Percentiles rank a stretch among this genome's conserved stretches.
These are phyloP conservation scores for Smutsia temminckii DNA, from an alignment of 2,797 vertebrate genomes.

Conservation along the genomic window DNA sequence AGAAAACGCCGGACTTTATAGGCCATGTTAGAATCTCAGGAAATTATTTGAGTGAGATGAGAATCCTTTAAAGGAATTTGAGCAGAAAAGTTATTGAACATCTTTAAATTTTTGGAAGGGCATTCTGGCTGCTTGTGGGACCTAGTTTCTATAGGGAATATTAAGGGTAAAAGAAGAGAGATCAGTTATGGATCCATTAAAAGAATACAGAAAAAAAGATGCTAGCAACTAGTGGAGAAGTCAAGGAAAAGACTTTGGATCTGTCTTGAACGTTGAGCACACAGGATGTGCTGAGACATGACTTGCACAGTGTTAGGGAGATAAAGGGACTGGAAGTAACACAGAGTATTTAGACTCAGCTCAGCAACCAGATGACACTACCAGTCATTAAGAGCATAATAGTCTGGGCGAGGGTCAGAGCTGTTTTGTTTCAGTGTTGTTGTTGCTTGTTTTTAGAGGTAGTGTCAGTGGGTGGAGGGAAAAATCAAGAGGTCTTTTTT, in stretches of 20 bases:
- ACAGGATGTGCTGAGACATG: neutral
- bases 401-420: neutral
- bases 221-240: neutral
- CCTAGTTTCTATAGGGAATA: neutral
- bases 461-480: accelerated
- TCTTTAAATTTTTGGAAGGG: neutral
- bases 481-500: neutral
- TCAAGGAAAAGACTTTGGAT: neutral
- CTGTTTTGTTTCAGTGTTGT: neutral
- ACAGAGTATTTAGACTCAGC: neutral
- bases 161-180: neutral
- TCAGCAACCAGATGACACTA: no score
- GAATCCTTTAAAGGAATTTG: neutral
- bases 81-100: neutral
- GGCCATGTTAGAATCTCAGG: neutral
- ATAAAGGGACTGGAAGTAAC: neutral
- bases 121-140: neutral
- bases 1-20: neutral
- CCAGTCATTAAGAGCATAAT: no score
- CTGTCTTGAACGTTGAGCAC: neutral
- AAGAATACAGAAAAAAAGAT: neutral
- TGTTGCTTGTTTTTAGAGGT: neutral
- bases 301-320: neutral
- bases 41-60: neutral
- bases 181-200: neutral